These are phyloP conservation scores for Oryctolagus cuniculus DNA, from an alignment of 2,113 vertebrate genomes.

Conservation along the genomic window mOryCun1.1 NC_091435.1:23920501-23921000, in stretches of 20 bases:
- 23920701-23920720: neutral
- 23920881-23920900: neutral
- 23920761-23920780: neutral
- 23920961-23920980: neutral
- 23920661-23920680: neutral
- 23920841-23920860: no score
- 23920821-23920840: neutral
- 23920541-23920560: neutral
- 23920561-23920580: neutral
- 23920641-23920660: neutral
- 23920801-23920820: neutral
- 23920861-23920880: neutral
- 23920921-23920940: no score
- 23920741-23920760: neutral
- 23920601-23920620: neutral
- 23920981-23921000: neutral
- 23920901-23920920: neutral
- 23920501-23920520: neutral
- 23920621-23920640: neutral
- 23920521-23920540: neutral
- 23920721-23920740: neutral
- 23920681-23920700: neutral
- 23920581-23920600: neutral
- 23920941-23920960: neutral
- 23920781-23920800: neutral